Evolutionary conservation across 1,140 invertebrate species (phyloP), one percentile per base, ranked within the genome.

Genomic region (Mycetomoellerius zeteki): DNA sequence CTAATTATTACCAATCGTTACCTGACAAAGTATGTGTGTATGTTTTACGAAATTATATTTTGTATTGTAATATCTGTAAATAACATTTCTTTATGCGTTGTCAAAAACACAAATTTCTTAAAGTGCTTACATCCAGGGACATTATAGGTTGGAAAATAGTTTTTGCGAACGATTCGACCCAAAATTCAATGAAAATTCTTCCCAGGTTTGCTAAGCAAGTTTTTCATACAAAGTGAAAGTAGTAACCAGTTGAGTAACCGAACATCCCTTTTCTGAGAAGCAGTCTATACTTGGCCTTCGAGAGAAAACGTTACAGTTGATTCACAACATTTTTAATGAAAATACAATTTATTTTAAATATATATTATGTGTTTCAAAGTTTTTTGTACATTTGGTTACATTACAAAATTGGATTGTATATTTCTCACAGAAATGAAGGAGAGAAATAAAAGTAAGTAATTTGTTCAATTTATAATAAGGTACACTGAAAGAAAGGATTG

Each of bases 141-240:
- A 43, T 47, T 72, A 27, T 21, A 78, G 4, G n/a, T 21, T 14
- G 0, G 16, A 12, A 80, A 80, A 52, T 0, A 3, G 62, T 21
- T 65, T 52, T 85, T 52, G 24, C 14, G 24, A 67, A 64, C 5
- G 24, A 37, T 65, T 67, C 27, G 73, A 37, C 30, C 77, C 27
- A n/a, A 69, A 78, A 81, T 81, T 89, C 56, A 37, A 62, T 52
- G 54, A 88, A 37, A 80, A 87, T 85, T 71, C 52, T 30, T 3
- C 30, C 27, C 43, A 58, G 47, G 56, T 77, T 85, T 56, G 37
- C 75, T 54, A 30, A 4, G 54, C 5, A 30, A 85, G 72, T 90
- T 90, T 90, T 90, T 90, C 71, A 78, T 77, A 58, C 67, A 37
- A 88, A 90, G 89, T 80, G 89, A 90, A 90, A 90, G 89, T 54